Base-by-base conservation (phyloP, 2,113 vertebrate genomes). In the Rhinolophus sinicus region DNA sequence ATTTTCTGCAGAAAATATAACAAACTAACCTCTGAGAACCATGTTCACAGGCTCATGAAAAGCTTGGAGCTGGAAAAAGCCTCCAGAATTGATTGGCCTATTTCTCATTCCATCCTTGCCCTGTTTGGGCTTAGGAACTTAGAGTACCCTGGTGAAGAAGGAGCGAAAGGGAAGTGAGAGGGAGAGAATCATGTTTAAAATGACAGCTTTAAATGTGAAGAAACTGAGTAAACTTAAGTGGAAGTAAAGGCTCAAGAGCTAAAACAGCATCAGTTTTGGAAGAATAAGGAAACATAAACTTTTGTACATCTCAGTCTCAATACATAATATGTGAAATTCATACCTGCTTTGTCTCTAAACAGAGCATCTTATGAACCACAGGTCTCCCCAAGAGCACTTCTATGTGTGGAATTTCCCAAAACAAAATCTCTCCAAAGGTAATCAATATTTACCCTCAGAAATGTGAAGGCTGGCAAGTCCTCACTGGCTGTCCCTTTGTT, bases 241-340 rank as follows among this genome's bases (percentile, higher is more conserved):
- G 16, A 97, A 95, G 80, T 56, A 60, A 67, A 93, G 40, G 10
- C 58, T 73, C 83, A 81, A 78, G 44, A 90, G 30, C 9, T 62
- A 90, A 97, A 92, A 92, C 65, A 82, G 52, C 38, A 93, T 18
- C 12, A 3, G 3, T 80, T 92, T 75, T 13, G 75, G 64, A 80
- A 76, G 95, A 75, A 85, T n/a, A 86, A 94, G 80, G 11, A 92
- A 54, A 40, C 86, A 26, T 56, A 69, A 21, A 52, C 1, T 91
- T 87, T 82, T 78, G 30, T 4, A 35, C 11, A 52, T 58, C 40
- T 10, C 13, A 56, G 75, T 58, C 24, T 94, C 81, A 54, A 30
- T 33, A 54, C 2, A 6, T 62, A 82, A 44, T 84, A 60, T 62
- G 38, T 73, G 50, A 72, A 72, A 72, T 81, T 24, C 77, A 0